phyloP scores from a whole-genome alignment of 2,113 vertebrate species.

The Ursus arctos region DNA sequence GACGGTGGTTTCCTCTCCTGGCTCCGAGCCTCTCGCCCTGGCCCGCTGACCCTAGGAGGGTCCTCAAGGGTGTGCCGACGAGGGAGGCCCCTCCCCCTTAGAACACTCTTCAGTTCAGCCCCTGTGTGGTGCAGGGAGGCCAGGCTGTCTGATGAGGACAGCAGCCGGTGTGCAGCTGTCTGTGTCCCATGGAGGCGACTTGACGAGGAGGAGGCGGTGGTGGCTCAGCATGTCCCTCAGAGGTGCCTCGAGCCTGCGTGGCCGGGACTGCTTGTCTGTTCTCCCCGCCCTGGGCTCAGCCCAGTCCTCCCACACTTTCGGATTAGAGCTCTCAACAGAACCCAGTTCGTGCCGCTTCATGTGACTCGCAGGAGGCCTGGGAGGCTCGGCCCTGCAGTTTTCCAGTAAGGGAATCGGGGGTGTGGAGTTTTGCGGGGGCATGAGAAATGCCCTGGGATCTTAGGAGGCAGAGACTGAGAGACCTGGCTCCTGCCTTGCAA shows the following conservation, averaged over 20 bases:
- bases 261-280: not conserved
- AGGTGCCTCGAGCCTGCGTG: fast-evolving
- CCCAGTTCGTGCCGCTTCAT: not conserved
- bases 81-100: not conserved
- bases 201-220: not conserved
- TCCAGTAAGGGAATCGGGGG: not conserved
- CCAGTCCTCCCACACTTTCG: not conserved
- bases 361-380: too few species aligned
- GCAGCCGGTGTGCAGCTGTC: not conserved
- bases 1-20: too few species aligned
- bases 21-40: not conserved
- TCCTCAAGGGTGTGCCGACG: not conserved
- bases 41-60: not conserved
- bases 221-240: not conserved
- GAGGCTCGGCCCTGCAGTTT: not conserved
- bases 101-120: too few species aligned
- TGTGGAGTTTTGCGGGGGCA: not conserved
- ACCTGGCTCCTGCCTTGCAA: not conserved
- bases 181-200: fast-evolving
- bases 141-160: not conserved
- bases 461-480: not conserved
- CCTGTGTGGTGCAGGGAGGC: not conserved
- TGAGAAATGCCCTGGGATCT: not conserved
- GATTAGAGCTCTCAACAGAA: not conserved
- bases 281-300: fast-evolving